A percentile compares a stretch with the other conserved stretches of the same genome.
Conservation (phyloP, 2,113 vertebrate genomes). For the Proterorhinus semilunaris region DNA sequence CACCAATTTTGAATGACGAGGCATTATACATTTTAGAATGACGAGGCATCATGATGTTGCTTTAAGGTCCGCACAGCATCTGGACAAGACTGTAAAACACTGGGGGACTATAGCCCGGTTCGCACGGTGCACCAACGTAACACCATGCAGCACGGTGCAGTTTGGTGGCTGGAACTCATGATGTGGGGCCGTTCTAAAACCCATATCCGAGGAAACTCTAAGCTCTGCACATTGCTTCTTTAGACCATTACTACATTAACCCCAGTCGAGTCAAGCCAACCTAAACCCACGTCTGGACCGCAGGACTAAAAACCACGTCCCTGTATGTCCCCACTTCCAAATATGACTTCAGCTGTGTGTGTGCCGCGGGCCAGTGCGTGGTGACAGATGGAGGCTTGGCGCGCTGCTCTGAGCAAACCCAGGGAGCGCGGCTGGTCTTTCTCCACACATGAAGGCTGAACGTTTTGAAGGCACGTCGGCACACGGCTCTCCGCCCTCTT, state of each 20-base stretch:
- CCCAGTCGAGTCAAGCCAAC: neutral
- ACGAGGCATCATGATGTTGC: no score
- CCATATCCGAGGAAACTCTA: no score
- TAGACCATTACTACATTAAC: neutral
- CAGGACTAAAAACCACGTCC: neutral
- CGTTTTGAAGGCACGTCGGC: slow-evolving; percentile 5
- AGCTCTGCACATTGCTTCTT: neutral
- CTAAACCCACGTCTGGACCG: slow-evolving; percentile 1
- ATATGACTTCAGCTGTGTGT: slow-evolving; percentile 4
- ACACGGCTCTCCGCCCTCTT: slow-evolving; percentile 23
- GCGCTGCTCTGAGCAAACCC: slow-evolving; percentile 37
- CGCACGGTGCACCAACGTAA: no score
- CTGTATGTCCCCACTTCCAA: slow-evolving; percentile 1
- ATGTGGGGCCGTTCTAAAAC: no score
- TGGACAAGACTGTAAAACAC: no score
- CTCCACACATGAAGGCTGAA: slow-evolving; percentile 31
- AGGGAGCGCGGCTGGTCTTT: slow-evolving; percentile 45
- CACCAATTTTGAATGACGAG: no score
- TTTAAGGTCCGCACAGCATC: no score
- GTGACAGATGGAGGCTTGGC: slow-evolving; percentile 17
- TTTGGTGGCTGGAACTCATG: no score
- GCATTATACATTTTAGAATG: no score
- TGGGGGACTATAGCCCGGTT: no score
- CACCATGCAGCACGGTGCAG: no score
- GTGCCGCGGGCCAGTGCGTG: neutral